These are phyloP conservation scores for Bombus sylvicola DNA, from an alignment of 1,140 invertebrate species.

Conservation along the genomic window DNA sequence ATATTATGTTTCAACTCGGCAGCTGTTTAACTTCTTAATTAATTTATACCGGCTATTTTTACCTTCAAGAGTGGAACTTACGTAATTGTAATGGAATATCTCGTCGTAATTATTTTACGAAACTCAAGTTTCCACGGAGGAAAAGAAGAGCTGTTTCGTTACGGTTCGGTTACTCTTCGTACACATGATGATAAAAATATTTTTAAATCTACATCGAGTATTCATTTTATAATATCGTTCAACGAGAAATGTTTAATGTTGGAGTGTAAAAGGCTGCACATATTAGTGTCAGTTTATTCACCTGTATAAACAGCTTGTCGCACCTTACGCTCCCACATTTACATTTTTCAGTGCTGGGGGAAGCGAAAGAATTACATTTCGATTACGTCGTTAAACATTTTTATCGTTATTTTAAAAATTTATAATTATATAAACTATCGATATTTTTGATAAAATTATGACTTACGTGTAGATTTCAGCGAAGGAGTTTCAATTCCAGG, in stretches of 20 bases:
- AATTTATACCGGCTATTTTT: neutral
- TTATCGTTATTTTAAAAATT: neutral
- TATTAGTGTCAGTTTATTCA: constrained; percentile 44
- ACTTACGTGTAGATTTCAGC: too few species aligned
- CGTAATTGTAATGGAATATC: constrained; percentile 4
- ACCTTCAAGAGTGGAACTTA: neutral
- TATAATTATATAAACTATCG: neutral
- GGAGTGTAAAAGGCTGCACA: neutral
- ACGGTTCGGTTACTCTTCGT: constrained; percentile 23
- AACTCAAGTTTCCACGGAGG: neutral
- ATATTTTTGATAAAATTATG: too few species aligned
- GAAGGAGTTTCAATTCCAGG: too few species aligned
- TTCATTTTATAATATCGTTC: neutral
- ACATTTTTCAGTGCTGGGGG: neutral
- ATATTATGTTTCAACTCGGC: too few species aligned
- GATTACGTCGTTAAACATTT: neutral
- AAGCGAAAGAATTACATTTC: neutral
- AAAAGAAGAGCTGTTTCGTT: constrained; percentile 16
- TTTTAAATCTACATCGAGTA: neutral
- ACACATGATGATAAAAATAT: constrained; percentile 27
- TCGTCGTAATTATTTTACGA: constrained; percentile 25
- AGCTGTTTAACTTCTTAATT: constrained; percentile 1
- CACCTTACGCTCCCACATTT: neutral
- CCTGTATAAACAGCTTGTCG: constrained; percentile 53
- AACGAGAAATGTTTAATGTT: constrained; percentile 2